phyloP scores from a whole-genome alignment of 1,140 invertebrate species.

The Dendroctonus valens region DNA sequence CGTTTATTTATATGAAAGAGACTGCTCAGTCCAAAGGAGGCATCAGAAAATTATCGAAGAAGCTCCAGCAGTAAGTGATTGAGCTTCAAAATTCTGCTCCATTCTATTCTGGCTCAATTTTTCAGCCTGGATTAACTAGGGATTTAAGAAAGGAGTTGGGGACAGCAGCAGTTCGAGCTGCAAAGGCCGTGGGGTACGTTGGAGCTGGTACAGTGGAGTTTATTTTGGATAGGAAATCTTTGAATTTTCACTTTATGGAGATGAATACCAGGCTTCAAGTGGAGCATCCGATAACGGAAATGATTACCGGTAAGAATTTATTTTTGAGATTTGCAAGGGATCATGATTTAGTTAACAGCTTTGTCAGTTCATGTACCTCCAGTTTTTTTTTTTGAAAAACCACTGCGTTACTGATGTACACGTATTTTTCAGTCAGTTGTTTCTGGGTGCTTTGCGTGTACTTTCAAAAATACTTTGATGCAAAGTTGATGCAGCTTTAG shows the following conservation, averaged over 20 bases:
- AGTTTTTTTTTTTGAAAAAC: too few relatives aligned
- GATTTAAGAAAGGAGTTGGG: constrained; percentile 78
- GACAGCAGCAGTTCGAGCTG: constrained; percentile 86
- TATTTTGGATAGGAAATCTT: constrained; percentile 76
- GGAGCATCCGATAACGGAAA: constrained; percentile 98
- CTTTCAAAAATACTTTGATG: too few relatives aligned
- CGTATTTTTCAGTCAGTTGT: too few relatives aligned
- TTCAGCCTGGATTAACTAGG: constrained; percentile 74
- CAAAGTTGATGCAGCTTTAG: too few relatives aligned
- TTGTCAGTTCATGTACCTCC: too few relatives aligned
- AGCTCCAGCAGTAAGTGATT: constrained; percentile 76
- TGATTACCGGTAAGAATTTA: constrained; percentile 82
- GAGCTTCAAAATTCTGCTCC: neutral
- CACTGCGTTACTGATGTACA: too few relatives aligned
- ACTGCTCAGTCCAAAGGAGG: constrained; percentile 93
- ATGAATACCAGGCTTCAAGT: constrained; percentile 96
- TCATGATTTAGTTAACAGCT: too few relatives aligned
- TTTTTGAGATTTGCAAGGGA: too few relatives aligned
- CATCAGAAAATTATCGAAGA: constrained; percentile 99
- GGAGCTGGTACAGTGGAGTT: constrained; percentile 97
- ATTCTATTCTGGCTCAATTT: constrained; percentile 10
- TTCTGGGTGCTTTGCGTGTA: too few relatives aligned
- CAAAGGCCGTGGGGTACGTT: constrained; percentile 90
- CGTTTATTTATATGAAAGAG: constrained; percentile 93
- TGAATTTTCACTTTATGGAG: constrained; percentile 98